Evolutionary conservation across 2,888 invertebrate genomes (phyloP), one percentile per base, ranked within the genome.

Genomic region (Cantharis rustica): DNA sequence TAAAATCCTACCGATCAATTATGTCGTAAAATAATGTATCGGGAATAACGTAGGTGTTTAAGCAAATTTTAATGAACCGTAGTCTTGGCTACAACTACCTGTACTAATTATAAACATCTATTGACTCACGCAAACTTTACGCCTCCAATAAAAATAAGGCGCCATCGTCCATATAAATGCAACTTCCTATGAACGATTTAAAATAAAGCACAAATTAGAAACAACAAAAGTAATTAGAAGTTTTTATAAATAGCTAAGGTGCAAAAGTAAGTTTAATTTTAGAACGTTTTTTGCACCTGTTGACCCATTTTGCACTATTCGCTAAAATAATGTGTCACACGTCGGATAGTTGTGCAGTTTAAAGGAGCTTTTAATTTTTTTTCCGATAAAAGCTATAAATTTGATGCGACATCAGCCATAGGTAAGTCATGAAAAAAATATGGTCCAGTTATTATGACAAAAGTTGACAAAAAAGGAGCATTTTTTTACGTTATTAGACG

Each of bases 221-320:
- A 11, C 47, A 64, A 72, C 27, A 69, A 69, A 27, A 72, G 31
- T 68, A 72, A 72, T 72, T 72, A 72, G 23, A 26, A 62, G 10
- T 17, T 72, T 68, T 20, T 13, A 68, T 23, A 66, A 66, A 66
- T 66, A 61, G 47, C 11, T 17, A 31, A 20, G 16, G 10, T 16
- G 31, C 62, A 62, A 63, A 63, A 71, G 31, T 26, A 62, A 31
- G 2, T 70, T 64, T 68, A 70, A 76, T 68, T 76, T 76, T 73
- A 73, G 68, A 62, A n/a, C n/a, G n/a, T 7, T 70, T 73, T 73
- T 73, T 31, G 73, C 76, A 76, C 76, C 76, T 76, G 76, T 68
- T 73, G 69, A 73, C 69, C 70, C 69, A 72, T 64, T 70, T 76
- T 73, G 47, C 31, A 16, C 26, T 31, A n/a, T 23, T 68, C 68